These are phyloP conservation scores for Acrocephalus kingi DNA, from an alignment of 2,113 vertebrate genomes.

Conservation along the genomic window DNA sequence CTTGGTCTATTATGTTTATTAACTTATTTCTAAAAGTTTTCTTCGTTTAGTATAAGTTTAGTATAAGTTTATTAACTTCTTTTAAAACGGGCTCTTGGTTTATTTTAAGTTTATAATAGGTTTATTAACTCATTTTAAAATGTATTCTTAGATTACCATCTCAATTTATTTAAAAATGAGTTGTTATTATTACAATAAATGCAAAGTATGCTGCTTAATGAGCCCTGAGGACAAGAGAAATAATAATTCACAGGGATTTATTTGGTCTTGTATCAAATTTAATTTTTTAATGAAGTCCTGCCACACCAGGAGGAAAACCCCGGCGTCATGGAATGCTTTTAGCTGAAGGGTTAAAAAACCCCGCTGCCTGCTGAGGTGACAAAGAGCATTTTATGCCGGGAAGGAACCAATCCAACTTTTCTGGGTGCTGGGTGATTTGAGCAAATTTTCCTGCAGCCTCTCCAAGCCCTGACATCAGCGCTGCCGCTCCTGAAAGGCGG, in stretches of 20 bases:
- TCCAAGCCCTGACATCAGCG: not conserved
- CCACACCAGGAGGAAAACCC: not conserved
- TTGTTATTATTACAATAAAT: not conserved
- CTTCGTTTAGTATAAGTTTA: not conserved
- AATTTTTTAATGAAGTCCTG: not conserved
- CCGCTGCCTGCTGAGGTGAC: not conserved
- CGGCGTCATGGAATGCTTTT: rapidly evolving
- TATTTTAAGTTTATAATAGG: not conserved
- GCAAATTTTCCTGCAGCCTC: not conserved
- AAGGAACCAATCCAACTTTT: not conserved
- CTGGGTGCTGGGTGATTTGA: not conserved
- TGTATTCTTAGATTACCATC: not conserved
- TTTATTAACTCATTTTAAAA: not conserved
- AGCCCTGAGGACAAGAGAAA: not conserved
- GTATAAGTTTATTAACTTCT: not conserved
- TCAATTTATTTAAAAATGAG: not conserved
- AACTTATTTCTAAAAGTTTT: not conserved
- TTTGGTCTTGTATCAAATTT: not conserved
- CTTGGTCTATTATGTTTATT: not conserved
- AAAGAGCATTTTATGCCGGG: not conserved
- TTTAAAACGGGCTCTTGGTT: not conserved
- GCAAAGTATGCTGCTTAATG: not conserved
- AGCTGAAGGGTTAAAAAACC: not conserved
- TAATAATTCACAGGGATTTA: not conserved
- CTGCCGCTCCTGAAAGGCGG: not conserved